Conservation (phyloP, 2,888 invertebrate species). For the Furcula furcula region DNA sequence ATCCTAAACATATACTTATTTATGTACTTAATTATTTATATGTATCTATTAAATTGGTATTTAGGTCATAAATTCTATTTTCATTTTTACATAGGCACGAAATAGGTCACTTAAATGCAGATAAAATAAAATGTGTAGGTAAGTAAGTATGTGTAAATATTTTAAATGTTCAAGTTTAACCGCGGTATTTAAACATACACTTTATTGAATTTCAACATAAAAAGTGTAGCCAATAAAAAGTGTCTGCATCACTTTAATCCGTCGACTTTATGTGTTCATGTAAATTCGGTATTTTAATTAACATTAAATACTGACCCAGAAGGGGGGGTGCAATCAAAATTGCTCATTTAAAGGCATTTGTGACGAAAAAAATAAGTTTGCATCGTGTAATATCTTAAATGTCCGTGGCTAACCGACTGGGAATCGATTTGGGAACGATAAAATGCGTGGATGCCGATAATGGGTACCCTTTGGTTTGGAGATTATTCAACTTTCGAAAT, state of each 20-base stretch:
- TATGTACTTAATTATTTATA: too few species aligned
- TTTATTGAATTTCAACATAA: too few species aligned
- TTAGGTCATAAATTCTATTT: too few species aligned
- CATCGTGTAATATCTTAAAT: slow-evolving; percentile 23
- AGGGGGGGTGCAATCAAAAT: slow-evolving; percentile 32
- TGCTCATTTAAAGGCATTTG: slow-evolving; percentile 29
- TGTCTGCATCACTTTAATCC: slow-evolving; percentile 15
- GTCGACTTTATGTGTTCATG: slow-evolving; percentile 8
- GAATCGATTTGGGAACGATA: slow-evolving; percentile 22
- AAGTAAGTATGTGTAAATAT: too few species aligned
- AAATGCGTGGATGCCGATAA: slow-evolving; percentile 10
- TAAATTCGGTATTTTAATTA: slow-evolving; percentile 27
- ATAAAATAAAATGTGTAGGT: too few species aligned
- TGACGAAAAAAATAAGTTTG: slow-evolving; percentile 23
- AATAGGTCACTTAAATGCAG: too few species aligned
- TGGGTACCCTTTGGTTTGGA: slow-evolving; percentile 5
- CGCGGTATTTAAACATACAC: too few species aligned
- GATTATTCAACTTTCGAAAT: slow-evolving; percentile 13
- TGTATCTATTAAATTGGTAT: too few species aligned
- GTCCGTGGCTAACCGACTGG: slow-evolving; percentile 26
- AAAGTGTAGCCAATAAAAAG: slow-evolving; percentile 19
- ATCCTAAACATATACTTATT: too few species aligned
- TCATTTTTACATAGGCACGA: too few species aligned
- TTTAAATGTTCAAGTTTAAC: too few species aligned
- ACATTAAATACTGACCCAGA: slow-evolving; percentile 32